Percentiles rank a stretch among this genome's conserved stretches.
Evolutionary conservation across 2,113 vertebrate species (phyloP).

Genomic region (Anguilla rostrata): DNA sequence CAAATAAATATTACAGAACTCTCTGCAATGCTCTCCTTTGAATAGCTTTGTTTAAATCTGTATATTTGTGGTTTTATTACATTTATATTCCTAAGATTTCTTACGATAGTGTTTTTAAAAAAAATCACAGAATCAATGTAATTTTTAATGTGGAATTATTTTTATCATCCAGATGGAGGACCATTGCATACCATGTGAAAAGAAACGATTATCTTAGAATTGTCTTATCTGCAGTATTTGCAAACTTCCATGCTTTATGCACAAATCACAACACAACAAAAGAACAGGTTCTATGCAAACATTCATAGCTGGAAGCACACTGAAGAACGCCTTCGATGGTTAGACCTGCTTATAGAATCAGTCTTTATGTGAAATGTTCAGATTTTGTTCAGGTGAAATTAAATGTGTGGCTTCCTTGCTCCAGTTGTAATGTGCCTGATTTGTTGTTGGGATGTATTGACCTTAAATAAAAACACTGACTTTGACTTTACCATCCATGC

Average conservation of each 20-base stretch:
- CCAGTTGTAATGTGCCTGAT: constrained; percentile 51
- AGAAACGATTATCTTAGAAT: background rate
- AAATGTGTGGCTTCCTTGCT: constrained; percentile 45
- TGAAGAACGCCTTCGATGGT: background rate
- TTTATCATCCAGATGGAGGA: background rate
- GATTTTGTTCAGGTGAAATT: background rate
- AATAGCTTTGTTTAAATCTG: background rate
- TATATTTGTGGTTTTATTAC: background rate
- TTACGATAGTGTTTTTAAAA: background rate
- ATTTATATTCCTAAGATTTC: background rate
- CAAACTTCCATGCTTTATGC: background rate
- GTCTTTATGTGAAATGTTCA: background rate
- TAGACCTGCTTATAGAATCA: background rate
- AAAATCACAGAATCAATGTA: background rate
- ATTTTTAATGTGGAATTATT: background rate
- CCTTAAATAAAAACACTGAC: constrained; percentile 57
- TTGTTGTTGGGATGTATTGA: constrained; percentile 33
- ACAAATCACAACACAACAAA: background rate
- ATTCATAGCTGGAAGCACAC: background rate
- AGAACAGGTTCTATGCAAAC: background rate
- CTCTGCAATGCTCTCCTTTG: background rate
- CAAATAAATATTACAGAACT: background rate
- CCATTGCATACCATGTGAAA: background rate
- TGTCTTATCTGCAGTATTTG: background rate
- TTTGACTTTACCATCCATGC: constrained; percentile 34